Percentiles rank a stretch among this genome's conserved stretches.
phyloP scores from a whole-genome alignment of 2,797 vertebrate genomes.

The Enteromius thamalakanensis region DNA sequence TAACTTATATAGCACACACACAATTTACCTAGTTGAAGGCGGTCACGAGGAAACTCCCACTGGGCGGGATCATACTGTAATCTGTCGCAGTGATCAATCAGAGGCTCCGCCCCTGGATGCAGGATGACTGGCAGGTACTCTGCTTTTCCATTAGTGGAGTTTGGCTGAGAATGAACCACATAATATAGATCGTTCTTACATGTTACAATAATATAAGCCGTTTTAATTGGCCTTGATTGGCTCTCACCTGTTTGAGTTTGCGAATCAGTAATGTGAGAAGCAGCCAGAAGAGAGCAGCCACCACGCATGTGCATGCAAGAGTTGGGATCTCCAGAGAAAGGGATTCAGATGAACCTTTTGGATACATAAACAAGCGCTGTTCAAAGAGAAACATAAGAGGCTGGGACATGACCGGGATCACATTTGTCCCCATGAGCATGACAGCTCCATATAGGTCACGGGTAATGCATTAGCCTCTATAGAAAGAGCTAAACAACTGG shows the following conservation, averaged over 20 bases:
- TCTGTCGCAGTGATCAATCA: constrained; percentile 86
- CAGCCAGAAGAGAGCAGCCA: constrained; percentile 91
- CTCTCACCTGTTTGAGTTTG: constrained; percentile 89
- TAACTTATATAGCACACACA: background rate
- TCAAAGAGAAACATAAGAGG: background rate
- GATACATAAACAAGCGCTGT: constrained; percentile 30
- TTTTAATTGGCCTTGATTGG: background rate
- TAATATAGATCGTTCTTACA: background rate
- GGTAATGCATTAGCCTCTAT: constrained; percentile 11
- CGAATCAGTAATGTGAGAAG: constrained; percentile 91
- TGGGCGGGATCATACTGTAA: constrained; percentile 90
- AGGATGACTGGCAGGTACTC: constrained; percentile 91
- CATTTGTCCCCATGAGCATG: background rate
- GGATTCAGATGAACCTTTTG: constrained; percentile 79
- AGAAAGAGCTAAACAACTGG: constrained; percentile 36
- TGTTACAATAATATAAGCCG: background rate
- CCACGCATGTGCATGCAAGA: constrained; percentile 89
- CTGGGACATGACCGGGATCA: background rate
- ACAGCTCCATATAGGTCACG: background rate
- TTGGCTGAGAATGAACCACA: constrained; percentile 74
- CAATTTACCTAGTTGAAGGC: constrained; percentile 87
- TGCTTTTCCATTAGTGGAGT: constrained; percentile 76
- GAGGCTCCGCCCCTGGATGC: constrained; percentile 85
- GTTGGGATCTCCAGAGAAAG: constrained; percentile 89
- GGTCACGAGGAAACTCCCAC: constrained; percentile 94